These are phyloP conservation scores for Otolemur crassicaudatus DNA, from an alignment of 2,797 vertebrate genomes.

Conservation along the genomic window DNA sequence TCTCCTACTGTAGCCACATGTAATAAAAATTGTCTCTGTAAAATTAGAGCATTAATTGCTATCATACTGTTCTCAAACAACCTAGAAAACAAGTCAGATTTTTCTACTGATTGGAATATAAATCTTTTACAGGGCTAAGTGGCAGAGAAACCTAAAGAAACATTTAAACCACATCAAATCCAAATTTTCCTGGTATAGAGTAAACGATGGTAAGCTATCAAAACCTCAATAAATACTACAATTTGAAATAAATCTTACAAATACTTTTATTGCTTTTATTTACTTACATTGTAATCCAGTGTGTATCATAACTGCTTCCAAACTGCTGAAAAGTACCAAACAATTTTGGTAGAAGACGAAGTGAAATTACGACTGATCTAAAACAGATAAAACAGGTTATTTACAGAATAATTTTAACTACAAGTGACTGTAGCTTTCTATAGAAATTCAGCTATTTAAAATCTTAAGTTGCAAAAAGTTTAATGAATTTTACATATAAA, in stretches of 20 bases:
- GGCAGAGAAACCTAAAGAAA: constrained; percentile 38
- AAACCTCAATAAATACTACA: neutral
- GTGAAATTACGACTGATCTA: constrained; percentile 98
- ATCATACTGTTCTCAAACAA: neutral
- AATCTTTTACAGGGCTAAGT: neutral
- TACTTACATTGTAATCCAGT: constrained; percentile 99
- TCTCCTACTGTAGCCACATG: neutral
- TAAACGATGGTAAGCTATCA: neutral
- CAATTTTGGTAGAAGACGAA: constrained; percentile 97
- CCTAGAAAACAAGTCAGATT: constrained; percentile 15
- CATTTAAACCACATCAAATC: neutral
- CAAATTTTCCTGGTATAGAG: neutral
- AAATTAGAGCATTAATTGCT: neutral
- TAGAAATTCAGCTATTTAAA: constrained; percentile 52
- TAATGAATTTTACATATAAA: neutral
- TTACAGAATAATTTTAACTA: neutral
- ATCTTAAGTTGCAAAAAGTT: constrained; percentile 1
- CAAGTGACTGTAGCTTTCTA: neutral
- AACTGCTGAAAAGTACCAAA: constrained; percentile 99
- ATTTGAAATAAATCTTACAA: constrained; percentile 5
- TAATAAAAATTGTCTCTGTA: neutral
- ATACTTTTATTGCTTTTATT: neutral
- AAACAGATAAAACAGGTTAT: constrained; percentile 67
- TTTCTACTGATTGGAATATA: neutral
- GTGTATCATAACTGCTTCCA: constrained; percentile 98